These are phyloP conservation scores for Ridgeia piscesae DNA, from an alignment of 1,140 invertebrate species.

Conservation along the genomic window DNA sequence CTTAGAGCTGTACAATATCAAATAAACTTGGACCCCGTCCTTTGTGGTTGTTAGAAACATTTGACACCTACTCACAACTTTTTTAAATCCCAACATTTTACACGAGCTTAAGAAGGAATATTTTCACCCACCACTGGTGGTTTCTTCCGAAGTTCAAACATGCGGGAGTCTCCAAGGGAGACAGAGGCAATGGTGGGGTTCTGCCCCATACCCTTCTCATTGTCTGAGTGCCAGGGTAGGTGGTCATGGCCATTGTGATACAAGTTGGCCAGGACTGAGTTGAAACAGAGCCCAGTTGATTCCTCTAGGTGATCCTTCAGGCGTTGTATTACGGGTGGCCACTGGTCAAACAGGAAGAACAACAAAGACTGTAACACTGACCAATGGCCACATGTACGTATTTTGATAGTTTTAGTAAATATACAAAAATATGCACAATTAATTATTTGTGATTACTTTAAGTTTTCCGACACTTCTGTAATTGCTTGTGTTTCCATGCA, in stretches of 20 bases:
- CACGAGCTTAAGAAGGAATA: not conserved
- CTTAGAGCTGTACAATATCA: too few species aligned
- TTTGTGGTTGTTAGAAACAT: too few species aligned
- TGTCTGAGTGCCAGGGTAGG: slow-evolving; percentile 61
- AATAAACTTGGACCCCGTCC: too few species aligned
- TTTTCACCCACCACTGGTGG: slow-evolving; percentile 34
- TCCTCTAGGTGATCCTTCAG: slow-evolving; percentile 49
- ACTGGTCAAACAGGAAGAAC: slow-evolving; percentile 16
- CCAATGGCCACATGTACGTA: too few species aligned
- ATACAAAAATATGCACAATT: not conserved
- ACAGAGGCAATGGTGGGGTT: slow-evolving; percentile 61
- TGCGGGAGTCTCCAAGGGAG: slow-evolving; percentile 58
- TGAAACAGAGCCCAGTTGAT: slow-evolving; percentile 56
- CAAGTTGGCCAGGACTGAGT: slow-evolving; percentile 60
- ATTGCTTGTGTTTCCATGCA: too few species aligned
- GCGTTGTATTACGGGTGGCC: slow-evolving; percentile 36
- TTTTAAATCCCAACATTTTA: not conserved
- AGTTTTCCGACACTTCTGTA: not conserved
- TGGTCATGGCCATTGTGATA: slow-evolving; percentile 62
- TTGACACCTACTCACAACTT: not conserved
- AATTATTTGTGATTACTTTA: not conserved
- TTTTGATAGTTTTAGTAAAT: not conserved
- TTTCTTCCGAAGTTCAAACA: slow-evolving; percentile 58
- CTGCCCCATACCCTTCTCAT: slow-evolving; percentile 56
- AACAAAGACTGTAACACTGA: not conserved